Conservation (phyloP, 1,140 invertebrate species). For the Ctenoplectra terminalis region DNA sequence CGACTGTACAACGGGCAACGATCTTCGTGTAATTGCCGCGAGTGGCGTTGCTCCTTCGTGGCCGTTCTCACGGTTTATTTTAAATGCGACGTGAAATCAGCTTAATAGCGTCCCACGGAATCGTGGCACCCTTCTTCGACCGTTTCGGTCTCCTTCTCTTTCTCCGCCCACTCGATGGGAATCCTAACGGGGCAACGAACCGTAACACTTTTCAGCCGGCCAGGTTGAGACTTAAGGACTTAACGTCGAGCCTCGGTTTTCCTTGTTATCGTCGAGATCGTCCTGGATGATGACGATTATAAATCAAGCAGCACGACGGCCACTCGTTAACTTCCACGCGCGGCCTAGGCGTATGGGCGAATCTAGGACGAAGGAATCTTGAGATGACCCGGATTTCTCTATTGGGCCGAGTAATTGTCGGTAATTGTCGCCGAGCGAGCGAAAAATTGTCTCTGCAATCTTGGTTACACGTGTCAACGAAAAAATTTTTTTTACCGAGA, state of each 20-base stretch:
- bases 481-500: not conserved
- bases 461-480: not conserved
- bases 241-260: slow-evolving; percentile 66
- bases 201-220: slow-evolving; percentile 77
- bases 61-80: slow-evolving; percentile 71
- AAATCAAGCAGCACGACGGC: slow-evolving; percentile 34
- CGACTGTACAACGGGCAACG: slow-evolving; percentile 24
- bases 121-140: slow-evolving; percentile 23
- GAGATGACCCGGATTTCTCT: slow-evolving; percentile 16
- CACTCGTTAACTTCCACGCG: slow-evolving; percentile 39
- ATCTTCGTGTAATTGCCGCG: slow-evolving; percentile 62
- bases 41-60: slow-evolving; percentile 52
- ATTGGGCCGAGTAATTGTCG: slow-evolving; percentile 8
- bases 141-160: not conserved
- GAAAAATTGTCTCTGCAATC: not conserved
- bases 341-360: not conserved
- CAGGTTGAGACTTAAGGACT: slow-evolving; percentile 78
- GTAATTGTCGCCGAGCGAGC: not conserved
- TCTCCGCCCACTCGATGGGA: slow-evolving; percentile 18
- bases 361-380: slow-evolving; percentile 1
- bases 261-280: slow-evolving; percentile 57
- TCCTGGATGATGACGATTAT: slow-evolving; percentile 49
- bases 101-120: slow-evolving; percentile 67
- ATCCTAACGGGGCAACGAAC: slow-evolving; percentile 69
- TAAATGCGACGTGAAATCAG: slow-evolving; percentile 76